Conservation (phyloP, 2,797 vertebrate species). For the Helicolenus hilgendorfi region DNA sequence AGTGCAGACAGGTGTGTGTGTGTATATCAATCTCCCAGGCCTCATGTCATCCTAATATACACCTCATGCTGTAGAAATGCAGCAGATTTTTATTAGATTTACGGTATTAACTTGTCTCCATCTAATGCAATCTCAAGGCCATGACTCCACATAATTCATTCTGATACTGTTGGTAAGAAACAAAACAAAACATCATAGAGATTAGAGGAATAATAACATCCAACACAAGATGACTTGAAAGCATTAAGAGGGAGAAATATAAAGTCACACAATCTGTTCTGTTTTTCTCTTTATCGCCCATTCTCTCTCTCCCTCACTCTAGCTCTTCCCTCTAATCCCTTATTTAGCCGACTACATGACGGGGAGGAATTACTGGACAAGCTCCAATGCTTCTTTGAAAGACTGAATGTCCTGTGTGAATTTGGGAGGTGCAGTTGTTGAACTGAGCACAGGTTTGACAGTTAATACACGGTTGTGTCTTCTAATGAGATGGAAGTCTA, state of each 20-base stretch:
- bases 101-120: background rate
- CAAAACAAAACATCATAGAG: background rate
- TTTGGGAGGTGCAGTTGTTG: background rate
- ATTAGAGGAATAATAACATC: background rate
- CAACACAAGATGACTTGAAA: conserved; percentile 4
- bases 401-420: background rate
- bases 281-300: background rate
- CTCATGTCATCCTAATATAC: conserved; percentile 4
- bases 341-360: conserved; percentile 14
- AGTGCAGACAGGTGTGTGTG: conserved; percentile 10
- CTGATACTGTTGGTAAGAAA: background rate
- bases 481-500: background rate
- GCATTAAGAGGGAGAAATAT: background rate
- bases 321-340: conserved; percentile 21
- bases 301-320: background rate
- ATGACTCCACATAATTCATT: background rate
- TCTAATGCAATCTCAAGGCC: conserved; percentile 13
- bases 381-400: conserved; percentile 19
- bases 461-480: background rate
- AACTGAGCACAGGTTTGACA: background rate
- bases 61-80: background rate
- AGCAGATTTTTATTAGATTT: conserved; percentile 4
- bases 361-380: conserved; percentile 32
- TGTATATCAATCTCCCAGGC: conserved; percentile 25
- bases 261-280: background rate